Evolutionary conservation across 2,888 invertebrate genomes (phyloP), one percentile per base, ranked within the genome.

Genomic region (Galerucella nymphaeae): DNA sequence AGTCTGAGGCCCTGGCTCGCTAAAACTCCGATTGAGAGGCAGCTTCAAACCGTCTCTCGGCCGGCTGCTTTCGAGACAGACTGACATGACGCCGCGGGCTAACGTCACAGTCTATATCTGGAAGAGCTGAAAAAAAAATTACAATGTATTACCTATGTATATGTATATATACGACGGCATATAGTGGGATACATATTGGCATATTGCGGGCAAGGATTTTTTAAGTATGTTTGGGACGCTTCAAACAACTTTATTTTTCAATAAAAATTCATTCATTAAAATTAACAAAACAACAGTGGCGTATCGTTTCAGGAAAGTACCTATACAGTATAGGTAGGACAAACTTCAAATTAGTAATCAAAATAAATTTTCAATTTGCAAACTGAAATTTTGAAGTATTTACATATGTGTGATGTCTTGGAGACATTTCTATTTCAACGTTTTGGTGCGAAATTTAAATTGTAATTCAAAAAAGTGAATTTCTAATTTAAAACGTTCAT

Each of bases 41-140:
- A 90, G 87, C 82, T 89, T 89, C 77, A 90, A 87, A 78, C 89
- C 89, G 84, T 89, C 89, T 77, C 90, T 87, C 81, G 89, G 85
- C 77, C 87, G 87, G 76, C 86, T 86, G 79, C 85, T 85, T 84
- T 88, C 88, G 84, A 88, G 86, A 84, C 88, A 89, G 81, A 89
- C 88, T 85, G 88, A 88, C 89, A 89, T 89, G 82, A 82, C 79
- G 77, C 76, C 73, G 76, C 76, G 74, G 70, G 62, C 67, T 74
- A 70, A 83, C 85, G 85, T 84, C 85, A 85, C 84, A 78, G 77
- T 83, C 85, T 86, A 86, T 83, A 85, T 86, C 85, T 84, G 85
- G 85, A 86, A 84, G 84, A 84, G 83, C 84, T 83, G 82, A 78
- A 78, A 82, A 82, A 85, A 83, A 45, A 67, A 58, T 42, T 30